These are phyloP conservation scores for Anthopleura sola DNA, from an alignment of 64 coral and sea anemone genomes.

Conservation along the genomic window DNA sequence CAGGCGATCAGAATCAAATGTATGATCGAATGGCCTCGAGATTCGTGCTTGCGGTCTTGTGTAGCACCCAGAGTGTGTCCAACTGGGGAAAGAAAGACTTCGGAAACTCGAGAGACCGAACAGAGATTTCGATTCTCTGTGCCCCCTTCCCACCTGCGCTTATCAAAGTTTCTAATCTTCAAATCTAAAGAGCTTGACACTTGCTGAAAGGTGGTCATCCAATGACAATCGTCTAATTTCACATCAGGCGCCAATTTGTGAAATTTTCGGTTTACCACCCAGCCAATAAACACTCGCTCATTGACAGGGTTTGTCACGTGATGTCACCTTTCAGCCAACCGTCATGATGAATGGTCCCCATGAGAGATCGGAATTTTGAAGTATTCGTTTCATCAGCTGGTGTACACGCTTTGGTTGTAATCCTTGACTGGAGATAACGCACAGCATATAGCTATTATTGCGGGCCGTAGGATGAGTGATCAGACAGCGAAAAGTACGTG, in stretches of 20 bases:
- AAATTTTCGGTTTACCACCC: conserved; percentile 81
- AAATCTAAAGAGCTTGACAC: conserved; percentile 98
- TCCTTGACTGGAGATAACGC: conserved; percentile 83
- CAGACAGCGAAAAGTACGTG: conserved; percentile 59
- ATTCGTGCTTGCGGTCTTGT: not conserved
- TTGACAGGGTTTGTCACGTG: conserved; percentile 93
- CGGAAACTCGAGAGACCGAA: not conserved
- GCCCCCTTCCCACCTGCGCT: conserved; percentile 61
- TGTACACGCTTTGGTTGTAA: conserved; percentile 84
- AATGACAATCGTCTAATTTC: conserved; percentile 86
- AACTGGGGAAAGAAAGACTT: not conserved
- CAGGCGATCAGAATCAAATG: not conserved
- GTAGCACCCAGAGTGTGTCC: not conserved
- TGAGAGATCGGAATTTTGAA: conserved; percentile 99
- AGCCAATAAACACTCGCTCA: conserved; percentile 93
- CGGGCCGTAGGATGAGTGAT: conserved; percentile 55
- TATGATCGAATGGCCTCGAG: not conserved
- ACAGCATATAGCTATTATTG: conserved; percentile 51
- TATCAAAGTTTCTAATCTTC: conserved; percentile 42
- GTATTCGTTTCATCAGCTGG: conserved; percentile 99
- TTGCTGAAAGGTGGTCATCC: conserved; percentile 73
- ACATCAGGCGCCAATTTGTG: conserved; percentile 99
- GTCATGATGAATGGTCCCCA: conserved; percentile 62
- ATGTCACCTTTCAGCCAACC: conserved; percentile 41
- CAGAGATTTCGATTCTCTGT: not conserved